A percentile compares a stretch with the other conserved stretches of the same genome.
Conservation (phyloP, 2,888 invertebrate genomes). For the Pinctada fucata region DNA sequence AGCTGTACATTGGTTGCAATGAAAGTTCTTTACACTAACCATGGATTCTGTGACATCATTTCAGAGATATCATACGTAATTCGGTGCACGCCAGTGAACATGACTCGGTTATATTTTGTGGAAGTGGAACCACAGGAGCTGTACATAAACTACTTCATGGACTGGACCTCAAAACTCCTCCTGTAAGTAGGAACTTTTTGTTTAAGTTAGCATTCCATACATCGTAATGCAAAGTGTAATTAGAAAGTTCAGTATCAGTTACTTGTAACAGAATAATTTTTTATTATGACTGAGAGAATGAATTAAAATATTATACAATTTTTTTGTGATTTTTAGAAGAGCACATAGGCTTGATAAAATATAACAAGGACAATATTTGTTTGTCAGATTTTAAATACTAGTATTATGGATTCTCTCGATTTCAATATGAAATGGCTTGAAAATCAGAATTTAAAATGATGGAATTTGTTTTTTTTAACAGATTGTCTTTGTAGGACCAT, state of each 20-base stretch:
- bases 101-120: conserved; percentile 87
- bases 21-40: no score
- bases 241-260: no score
- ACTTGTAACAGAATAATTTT: neutral
- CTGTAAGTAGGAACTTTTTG: conserved; percentile 59
- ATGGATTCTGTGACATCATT: conserved; percentile 46
- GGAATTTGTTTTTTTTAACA: conserved; percentile 68
- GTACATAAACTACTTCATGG: conserved; percentile 87
- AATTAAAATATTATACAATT: neutral
- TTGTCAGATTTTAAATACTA: no score
- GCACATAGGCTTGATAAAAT: no score
- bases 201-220: neutral
- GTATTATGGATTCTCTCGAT: no score
- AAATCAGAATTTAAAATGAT: no score
- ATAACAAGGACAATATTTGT: no score
- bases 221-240: neutral
- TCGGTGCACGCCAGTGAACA: conserved; percentile 88
- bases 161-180: conserved; percentile 80
- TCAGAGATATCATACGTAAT: conserved; percentile 87
- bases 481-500: conserved; percentile 88
- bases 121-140: conserved; percentile 86
- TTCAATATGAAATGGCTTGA: no score
- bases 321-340: no score
- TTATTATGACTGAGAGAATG: neutral
- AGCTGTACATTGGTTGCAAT: no score